These are phyloP conservation scores for Actinopyga echinites DNA, from an alignment of 53 echinoderm and acorn worm genomes.

Conservation along the genomic window DNA sequence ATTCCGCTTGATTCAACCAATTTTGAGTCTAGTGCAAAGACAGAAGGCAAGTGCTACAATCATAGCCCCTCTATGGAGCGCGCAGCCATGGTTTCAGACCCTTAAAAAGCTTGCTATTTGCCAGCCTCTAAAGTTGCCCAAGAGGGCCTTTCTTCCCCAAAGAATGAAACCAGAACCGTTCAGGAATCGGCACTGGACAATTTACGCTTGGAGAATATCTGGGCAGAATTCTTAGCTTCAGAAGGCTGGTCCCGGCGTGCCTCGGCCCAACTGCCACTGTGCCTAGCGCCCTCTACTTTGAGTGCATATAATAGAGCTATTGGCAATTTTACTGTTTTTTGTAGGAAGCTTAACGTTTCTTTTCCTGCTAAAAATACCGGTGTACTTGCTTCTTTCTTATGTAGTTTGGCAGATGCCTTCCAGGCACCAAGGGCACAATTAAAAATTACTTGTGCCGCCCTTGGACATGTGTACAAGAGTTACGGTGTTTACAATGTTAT, in stretches of 20 bases:
- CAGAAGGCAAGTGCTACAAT: conserved; percentile 50
- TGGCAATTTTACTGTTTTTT: conserved; percentile 31
- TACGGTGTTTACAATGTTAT: conserved; percentile 5
- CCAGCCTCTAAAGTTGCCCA: conserved; percentile 46
- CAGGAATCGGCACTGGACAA: conserved; percentile 46
- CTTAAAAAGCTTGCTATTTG: conserved; percentile 27
- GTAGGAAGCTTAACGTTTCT: conserved; percentile 4
- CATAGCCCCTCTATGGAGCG: conserved; percentile 57
- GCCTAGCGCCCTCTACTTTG: conserved; percentile 49
- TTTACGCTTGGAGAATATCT: conserved; percentile 57
- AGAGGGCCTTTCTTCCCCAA: conserved; percentile 8
- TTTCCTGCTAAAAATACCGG: conserved; percentile 34
- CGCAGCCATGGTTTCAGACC: conserved; percentile 46
- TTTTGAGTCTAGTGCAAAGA: background rate
- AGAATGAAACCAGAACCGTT: conserved; percentile 47
- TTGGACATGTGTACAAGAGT: conserved; percentile 37
- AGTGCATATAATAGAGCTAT: conserved; percentile 39
- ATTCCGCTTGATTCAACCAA: conserved; percentile 11
- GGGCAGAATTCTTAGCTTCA: conserved; percentile 29
- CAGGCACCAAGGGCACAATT: background rate
- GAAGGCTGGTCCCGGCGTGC: conserved; percentile 58
- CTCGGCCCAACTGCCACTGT: conserved; percentile 32
- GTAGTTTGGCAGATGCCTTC: conserved; percentile 11
- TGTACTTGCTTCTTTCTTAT: conserved; percentile 31
- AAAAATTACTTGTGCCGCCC: conserved; percentile 7